These are phyloP conservation scores for Poeciliopsis infans DNA, from an alignment of 2,797 vertebrate genomes.

Conservation along the genomic window DNA sequence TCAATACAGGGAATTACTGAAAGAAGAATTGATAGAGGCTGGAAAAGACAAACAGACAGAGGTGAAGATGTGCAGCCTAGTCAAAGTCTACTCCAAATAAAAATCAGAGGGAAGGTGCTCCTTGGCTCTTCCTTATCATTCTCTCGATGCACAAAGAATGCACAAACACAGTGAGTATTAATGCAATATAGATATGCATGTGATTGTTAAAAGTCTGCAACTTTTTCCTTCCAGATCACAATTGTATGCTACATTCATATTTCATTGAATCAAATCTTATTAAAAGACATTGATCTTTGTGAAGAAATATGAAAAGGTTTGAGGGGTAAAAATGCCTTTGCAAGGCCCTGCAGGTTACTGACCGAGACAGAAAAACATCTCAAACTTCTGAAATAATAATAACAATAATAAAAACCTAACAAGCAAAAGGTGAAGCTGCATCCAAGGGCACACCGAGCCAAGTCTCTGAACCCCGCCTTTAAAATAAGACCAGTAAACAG, in stretches of 20 bases:
- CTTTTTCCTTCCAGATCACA: neutral
- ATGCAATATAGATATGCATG: too few species aligned
- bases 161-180: too few species aligned
- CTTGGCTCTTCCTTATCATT: neutral
- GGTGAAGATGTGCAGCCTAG: neutral
- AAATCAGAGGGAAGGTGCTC: neutral
- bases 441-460: slow-evolving; percentile 54
- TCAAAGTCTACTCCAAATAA: neutral
- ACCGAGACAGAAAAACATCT: slow-evolving; percentile 20
- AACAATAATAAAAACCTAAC: slow-evolving; percentile 25
- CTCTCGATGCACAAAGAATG: neutral
- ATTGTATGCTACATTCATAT: neutral
- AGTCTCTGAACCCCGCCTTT: slow-evolving; percentile 33
- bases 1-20: neutral
- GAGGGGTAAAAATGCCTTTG: neutral
- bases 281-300: neutral
- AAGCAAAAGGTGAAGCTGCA: slow-evolving; percentile 46
- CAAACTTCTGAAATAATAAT: slow-evolving; percentile 17
- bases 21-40: neutral
- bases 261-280: neutral
- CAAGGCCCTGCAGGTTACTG: slow-evolving; percentile 15
- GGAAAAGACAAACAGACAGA: neutral
- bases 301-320: neutral
- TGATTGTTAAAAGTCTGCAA: neutral
- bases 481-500: slow-evolving; percentile 48